Evolutionary conservation across 2,113 vertebrate species (phyloP).

Genomic region (Misgurnus mizolepis): DNA sequence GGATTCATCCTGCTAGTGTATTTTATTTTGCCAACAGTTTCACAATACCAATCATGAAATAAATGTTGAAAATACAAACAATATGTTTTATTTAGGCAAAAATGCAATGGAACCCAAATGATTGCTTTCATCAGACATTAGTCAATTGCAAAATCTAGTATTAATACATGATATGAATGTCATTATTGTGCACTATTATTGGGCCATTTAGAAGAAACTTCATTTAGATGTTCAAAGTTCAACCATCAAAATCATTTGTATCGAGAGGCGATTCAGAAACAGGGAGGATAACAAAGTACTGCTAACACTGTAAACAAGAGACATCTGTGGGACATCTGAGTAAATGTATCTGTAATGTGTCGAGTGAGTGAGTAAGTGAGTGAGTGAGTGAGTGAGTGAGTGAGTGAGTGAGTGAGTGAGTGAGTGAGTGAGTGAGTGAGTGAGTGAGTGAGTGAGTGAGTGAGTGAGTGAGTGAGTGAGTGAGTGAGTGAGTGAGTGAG

Average conservation of each 20-base stretch:
- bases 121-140: too few species aligned
- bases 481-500: too few species aligned
- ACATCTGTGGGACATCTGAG: neutral
- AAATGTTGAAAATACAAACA: neutral
- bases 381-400: too few species aligned
- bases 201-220: too few species aligned
- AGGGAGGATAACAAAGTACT: neutral
- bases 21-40: neutral
- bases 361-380: too few species aligned
- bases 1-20: neutral
- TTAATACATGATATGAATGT: too few species aligned
- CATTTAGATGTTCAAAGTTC: too few species aligned
- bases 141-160: too few species aligned
- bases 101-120: neutral
- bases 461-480: neutral
- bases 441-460: neutral
- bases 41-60: neutral
- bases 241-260: neutral
- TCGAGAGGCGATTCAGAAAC: neutral
- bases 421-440: too few species aligned
- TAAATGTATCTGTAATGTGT: too few species aligned
- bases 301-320: neutral
- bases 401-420: too few species aligned
- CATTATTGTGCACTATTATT: too few species aligned
- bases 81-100: neutral